Evolutionary conservation across 2,797 vertebrate species (phyloP), one percentile per base, ranked within the genome.

Genomic region (Macroramphosus scolopax): DNA sequence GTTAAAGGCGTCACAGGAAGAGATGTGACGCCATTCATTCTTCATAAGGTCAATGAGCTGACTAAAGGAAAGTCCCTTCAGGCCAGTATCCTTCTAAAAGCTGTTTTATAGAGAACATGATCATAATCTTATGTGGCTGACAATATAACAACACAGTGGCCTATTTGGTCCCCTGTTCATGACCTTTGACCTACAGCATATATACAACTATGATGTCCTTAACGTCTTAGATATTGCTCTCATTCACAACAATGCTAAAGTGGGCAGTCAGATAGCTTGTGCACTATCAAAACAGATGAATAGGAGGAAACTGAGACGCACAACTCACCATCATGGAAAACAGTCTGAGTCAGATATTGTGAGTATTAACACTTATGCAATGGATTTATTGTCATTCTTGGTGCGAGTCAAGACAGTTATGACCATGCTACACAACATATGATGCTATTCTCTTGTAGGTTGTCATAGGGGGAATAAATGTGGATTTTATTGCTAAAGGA

Each of bases 401-500:
- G n/a, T n/a, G n/a, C n/a, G n/a, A n/a, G n/a, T n/a, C n/a, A 26
- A 16, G 6, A 68, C 11, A 35, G 17, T 49, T 29, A 15, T 17
- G 30, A 8, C 2, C 14, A 15, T 4, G 41, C 4, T 14, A 35
- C 11, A 40, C 0, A n/a, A 28, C 13, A 30, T 38, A 26, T 37
- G 5, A 39, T 54, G 29, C 8, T 63, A 3, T 63, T 69, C 17
- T 72, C 35, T 77, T 64, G 12, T 78, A 97, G 94, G 90, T 95
- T 52, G 91, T 97, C 40, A 89, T 97, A 29, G 94, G 94, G 32
- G 94, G 94, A 59, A 89, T 88, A 77, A 96, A 95, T 45, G 83
- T 94, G 39, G 94, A 97, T 83, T 93, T 95, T 62, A 86, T 95
- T 68, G 92, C 92, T 40, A 96, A 95, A 87, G 88, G 88, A 5